These are phyloP conservation scores for Priocnemis perturbator DNA, from an alignment of 2,888 invertebrate species.

Conservation along the genomic window DNA sequence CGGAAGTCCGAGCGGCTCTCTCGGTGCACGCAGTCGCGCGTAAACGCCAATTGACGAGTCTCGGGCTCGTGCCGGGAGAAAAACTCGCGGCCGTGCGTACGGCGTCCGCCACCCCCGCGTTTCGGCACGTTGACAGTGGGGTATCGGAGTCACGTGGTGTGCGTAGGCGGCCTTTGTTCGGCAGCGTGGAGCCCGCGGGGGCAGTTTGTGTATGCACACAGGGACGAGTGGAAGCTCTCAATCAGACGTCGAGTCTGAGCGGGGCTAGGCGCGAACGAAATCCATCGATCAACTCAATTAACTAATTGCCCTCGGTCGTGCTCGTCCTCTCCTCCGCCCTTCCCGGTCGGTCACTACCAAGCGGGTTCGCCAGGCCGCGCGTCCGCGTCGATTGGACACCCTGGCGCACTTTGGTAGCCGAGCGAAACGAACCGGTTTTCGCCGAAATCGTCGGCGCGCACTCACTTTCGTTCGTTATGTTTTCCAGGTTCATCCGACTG, in stretches of 20 bases:
- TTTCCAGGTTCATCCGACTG: slow-evolving; percentile 27
- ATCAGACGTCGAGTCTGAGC: slow-evolving; percentile 71
- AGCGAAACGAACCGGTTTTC: slow-evolving; percentile 18
- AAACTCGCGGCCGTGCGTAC: too few species aligned
- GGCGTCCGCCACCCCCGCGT: too few species aligned
- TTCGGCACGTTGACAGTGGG: too few species aligned
- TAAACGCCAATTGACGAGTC: too few species aligned
- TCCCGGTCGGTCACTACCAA: slow-evolving; percentile 43
- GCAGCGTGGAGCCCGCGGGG: slow-evolving; percentile 55
- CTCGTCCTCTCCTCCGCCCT: slow-evolving; percentile 33
- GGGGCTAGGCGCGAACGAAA: slow-evolving; percentile 67
- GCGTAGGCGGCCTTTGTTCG: slow-evolving; percentile 51
- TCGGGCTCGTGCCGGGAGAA: too few species aligned
- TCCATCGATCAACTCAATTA: slow-evolving; percentile 75
- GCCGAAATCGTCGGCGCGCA: neutral
- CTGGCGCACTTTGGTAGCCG: slow-evolving; percentile 4
- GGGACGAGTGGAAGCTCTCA: slow-evolving; percentile 67
- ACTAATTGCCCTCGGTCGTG: slow-evolving; percentile 68
- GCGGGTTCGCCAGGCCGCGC: neutral
- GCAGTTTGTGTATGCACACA: slow-evolving; percentile 53
- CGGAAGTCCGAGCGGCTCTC: neutral
- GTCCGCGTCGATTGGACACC: slow-evolving; percentile 15
- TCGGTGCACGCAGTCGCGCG: too few species aligned
- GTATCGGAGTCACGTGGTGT: slow-evolving; percentile 18
- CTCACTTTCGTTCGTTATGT: slow-evolving; percentile 40